These are phyloP conservation scores for Athetis lepigone DNA, from an alignment of 2,888 invertebrate species.

Conservation along the genomic window DNA sequence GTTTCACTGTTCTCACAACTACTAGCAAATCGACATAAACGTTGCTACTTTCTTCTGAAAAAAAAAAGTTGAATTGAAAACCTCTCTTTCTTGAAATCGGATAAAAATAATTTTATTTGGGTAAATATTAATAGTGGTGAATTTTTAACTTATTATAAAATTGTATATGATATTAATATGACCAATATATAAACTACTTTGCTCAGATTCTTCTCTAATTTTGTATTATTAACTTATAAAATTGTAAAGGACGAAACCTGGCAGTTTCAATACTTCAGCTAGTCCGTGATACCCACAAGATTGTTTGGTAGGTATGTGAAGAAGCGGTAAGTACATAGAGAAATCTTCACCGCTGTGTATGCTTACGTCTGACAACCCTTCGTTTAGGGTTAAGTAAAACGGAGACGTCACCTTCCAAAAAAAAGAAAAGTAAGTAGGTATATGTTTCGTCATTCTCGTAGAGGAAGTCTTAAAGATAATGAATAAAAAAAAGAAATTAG, in stretches of 20 bases:
- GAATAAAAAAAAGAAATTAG: background rate
- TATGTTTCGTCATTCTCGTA: too few species aligned
- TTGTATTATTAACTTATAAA: too few species aligned
- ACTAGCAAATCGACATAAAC: slow-evolving; percentile 92
- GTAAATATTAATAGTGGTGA: too few species aligned
- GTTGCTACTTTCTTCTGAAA: slow-evolving; percentile 83
- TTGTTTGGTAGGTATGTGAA: slow-evolving; percentile 92
- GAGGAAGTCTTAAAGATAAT: background rate
- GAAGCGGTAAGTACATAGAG: slow-evolving; percentile 86
- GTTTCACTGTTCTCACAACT: slow-evolving; percentile 92
- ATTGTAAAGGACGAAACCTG: slow-evolving; percentile 68
- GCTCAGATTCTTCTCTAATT: background rate
- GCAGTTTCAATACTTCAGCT: slow-evolving; percentile 86
- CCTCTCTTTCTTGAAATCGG: too few species aligned
- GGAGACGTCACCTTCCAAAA: slow-evolving; percentile 90
- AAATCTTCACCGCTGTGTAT: slow-evolving; percentile 89
- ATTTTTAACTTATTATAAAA: too few species aligned
- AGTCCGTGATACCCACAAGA: slow-evolving; percentile 90
- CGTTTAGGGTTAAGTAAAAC: slow-evolving; percentile 92
- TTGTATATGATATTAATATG: too few species aligned
- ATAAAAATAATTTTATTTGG: too few species aligned
- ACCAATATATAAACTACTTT: background rate
- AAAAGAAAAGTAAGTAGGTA: background rate
- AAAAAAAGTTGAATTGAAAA: background rate
- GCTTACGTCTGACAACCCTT: slow-evolving; percentile 91